phyloP scores from a whole-genome alignment of 2,797 vertebrate genomes.

The Pangasius djambal region DNA sequence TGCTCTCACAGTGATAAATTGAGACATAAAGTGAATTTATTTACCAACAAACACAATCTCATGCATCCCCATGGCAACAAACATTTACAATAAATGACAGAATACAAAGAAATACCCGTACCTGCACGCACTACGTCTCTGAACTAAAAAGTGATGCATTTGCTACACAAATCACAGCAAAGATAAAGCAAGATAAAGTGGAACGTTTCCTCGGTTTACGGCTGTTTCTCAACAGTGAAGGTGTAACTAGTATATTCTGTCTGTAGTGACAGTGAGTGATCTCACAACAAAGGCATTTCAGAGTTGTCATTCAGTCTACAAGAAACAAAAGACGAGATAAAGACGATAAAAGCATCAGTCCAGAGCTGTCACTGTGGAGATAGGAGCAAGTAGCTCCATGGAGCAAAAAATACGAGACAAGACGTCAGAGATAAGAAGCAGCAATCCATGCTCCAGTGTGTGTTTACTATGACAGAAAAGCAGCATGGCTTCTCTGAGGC shows the following conservation, averaged over 20 bases:
- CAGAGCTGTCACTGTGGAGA: background rate
- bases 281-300: background rate
- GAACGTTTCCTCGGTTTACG: background rate
- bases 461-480: slow-evolving; percentile 8
- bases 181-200: background rate
- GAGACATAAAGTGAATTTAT: slow-evolving; percentile 12
- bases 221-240: background rate
- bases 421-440: slow-evolving; percentile 25
- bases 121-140: too few species aligned
- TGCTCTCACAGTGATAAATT: background rate
- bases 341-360: background rate
- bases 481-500: slow-evolving; percentile 5
- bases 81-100: slow-evolving; percentile 13
- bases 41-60: slow-evolving; percentile 29
- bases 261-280: slow-evolving; percentile 2
- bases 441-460: slow-evolving; percentile 4
- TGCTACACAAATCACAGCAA: background rate
- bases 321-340: slow-evolving; percentile 30
- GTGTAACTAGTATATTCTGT: background rate
- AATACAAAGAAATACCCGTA: background rate
- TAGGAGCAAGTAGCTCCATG: background rate
- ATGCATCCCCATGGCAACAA: slow-evolving; percentile 34
- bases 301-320: background rate
- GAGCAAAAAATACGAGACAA: background rate
- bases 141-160: background rate